Percentiles rank a stretch among this genome's conserved stretches.
Evolutionary conservation across 2,888 invertebrate genomes (phyloP).

Genomic region (Saturnia pavonia): DNA sequence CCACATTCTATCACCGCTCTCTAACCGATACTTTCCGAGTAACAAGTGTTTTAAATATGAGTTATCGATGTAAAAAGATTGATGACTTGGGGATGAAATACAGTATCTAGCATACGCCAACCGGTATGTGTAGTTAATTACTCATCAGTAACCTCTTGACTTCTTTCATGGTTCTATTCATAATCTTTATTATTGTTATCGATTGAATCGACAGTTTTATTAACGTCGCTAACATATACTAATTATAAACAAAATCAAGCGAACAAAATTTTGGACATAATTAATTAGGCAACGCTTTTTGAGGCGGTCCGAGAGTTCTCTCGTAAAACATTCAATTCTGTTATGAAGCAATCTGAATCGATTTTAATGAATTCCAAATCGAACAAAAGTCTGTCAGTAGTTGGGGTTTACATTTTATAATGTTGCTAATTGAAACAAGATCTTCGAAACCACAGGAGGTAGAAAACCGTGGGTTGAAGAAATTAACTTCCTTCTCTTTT

Average conservation of each 20-base stretch:
- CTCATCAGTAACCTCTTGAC: background rate
- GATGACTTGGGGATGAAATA: no score
- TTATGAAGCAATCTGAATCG: conserved; percentile 5
- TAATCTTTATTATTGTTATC: background rate
- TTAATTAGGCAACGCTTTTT: background rate
- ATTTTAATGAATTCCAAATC: conserved; percentile 16
- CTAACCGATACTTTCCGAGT: background rate
- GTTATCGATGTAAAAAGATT: no score
- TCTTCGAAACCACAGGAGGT: conserved; percentile 56
- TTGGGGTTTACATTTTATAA: conserved; percentile 37
- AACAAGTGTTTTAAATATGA: no score
- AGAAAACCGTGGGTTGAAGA: conserved; percentile 58
- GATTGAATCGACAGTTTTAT: background rate
- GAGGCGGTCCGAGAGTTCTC: background rate
- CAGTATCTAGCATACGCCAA: no score
- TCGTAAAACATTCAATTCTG: conserved; percentile 16
- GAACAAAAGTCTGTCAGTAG: conserved; percentile 14
- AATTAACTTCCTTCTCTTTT: conserved; percentile 46
- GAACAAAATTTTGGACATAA: conserved; percentile 7
- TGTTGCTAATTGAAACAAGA: conserved; percentile 69
- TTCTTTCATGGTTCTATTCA: background rate
- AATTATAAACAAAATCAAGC: background rate
- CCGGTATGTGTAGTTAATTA: background rate
- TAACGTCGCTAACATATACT: background rate
- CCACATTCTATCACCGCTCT: background rate